phyloP scores from a whole-genome alignment of 2,888 invertebrate species.

The Oxyteleia sp. region DNA sequence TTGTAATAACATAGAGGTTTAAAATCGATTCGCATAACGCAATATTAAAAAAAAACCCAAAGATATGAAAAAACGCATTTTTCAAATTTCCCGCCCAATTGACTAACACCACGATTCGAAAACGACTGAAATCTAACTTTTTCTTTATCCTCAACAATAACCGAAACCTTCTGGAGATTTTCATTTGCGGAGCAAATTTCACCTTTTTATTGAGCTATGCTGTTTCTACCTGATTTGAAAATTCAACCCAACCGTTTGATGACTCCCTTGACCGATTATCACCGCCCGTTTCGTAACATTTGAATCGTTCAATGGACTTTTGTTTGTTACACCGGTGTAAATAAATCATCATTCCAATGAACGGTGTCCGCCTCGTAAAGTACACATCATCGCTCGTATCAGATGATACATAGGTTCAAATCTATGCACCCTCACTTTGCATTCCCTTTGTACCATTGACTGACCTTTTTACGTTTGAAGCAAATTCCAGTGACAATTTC shows the following conservation, averaged over 20 bases:
- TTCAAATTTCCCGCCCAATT: no score
- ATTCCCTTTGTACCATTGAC: conserved; percentile 70
- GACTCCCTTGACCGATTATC: not conserved
- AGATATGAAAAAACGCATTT: no score
- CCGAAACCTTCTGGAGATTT: no score
- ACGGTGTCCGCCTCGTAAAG: conserved; percentile 51
- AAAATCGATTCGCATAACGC: no score
- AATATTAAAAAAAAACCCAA: no score
- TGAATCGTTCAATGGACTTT: conserved; percentile 49
- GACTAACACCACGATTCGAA: no score
- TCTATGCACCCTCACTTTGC: conserved; percentile 77
- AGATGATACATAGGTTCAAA: conserved; percentile 69
- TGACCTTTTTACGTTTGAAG: conserved; percentile 77
- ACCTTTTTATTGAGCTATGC: no score
- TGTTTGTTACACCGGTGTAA: conserved; percentile 41
- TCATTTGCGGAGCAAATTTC: no score
- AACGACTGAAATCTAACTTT: no score
- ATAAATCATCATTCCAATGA: conserved; percentile 54
- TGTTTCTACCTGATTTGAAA: not conserved
- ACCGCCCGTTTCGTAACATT: conserved; percentile 24
- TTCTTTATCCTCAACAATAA: no score
- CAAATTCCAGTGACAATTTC: conserved; percentile 82
- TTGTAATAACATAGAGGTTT: no score
- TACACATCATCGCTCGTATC: conserved; percentile 72
- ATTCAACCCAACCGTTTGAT: not conserved